phyloP scores from a whole-genome alignment of 2,113 vertebrate species.

The Melospiza melodia region DNA sequence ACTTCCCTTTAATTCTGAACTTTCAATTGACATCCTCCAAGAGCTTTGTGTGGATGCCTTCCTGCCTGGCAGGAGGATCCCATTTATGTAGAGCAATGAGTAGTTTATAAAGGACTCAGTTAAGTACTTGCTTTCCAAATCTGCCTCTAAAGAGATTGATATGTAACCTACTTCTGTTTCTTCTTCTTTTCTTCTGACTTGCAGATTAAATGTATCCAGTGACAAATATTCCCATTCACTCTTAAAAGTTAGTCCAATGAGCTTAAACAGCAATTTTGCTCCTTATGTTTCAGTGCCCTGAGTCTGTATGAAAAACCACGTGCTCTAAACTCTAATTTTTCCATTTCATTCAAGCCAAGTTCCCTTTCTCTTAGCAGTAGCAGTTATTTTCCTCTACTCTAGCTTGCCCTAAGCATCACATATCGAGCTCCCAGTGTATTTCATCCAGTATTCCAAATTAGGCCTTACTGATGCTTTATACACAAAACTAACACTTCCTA shows the following conservation, averaged over 20 bases:
- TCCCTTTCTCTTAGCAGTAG: not conserved
- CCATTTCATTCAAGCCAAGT: not conserved
- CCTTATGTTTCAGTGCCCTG: not conserved
- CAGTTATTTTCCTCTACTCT: not conserved
- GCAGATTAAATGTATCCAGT: not conserved
- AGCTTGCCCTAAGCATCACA: not conserved
- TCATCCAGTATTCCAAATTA: not conserved
- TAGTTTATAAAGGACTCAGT: not conserved
- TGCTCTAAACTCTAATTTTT: not conserved
- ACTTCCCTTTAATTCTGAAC: not conserved
- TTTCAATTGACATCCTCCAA: not conserved
- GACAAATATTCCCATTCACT: not conserved
- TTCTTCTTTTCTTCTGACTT: not conserved
- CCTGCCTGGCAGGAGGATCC: not conserved
- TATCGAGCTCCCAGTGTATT: not conserved
- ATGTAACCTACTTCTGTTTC: not conserved
- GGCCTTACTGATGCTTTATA: not conserved
- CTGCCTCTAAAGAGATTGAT: not conserved
- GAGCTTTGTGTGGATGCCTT: not conserved
- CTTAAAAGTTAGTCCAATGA: not conserved
- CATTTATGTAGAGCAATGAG: not conserved
- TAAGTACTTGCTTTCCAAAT: not conserved
- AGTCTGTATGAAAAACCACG: not conserved
- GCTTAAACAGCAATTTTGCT: not conserved
- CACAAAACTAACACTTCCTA: not conserved